Evolutionary conservation across 2,797 vertebrate species (phyloP).

Genomic region (Clamator glandarius): DNA sequence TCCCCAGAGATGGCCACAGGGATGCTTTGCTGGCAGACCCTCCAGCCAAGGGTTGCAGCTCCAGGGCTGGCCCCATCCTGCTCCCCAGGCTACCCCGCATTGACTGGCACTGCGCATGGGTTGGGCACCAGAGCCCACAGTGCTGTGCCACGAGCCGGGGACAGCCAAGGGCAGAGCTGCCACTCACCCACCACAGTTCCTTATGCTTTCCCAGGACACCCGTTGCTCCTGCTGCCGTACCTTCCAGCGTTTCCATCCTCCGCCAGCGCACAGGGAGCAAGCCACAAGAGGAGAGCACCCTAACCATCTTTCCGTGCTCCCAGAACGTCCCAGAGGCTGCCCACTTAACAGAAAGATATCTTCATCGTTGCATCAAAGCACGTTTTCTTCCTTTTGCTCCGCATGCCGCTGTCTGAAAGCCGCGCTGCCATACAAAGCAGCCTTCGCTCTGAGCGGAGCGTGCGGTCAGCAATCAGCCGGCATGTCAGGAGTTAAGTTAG

Average conservation of each 20-base stretch:
- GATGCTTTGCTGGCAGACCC: background rate
- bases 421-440: background rate
- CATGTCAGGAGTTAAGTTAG: constrained; percentile 63
- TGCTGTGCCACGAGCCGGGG: fast-evolving
- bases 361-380: background rate
- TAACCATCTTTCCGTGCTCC: background rate
- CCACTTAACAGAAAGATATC: background rate
- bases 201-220: background rate
- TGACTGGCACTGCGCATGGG: background rate
- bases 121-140: background rate
- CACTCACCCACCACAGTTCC: background rate
- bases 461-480: constrained; percentile 22
- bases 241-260: background rate
- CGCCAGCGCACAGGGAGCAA: background rate
- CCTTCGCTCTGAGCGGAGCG: background rate
- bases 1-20: fast-evolving
- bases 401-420: fast-evolving
- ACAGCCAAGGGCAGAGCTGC: background rate
- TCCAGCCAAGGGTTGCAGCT: background rate
- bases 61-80: background rate
- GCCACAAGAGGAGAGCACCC: background rate
- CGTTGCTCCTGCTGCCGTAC: background rate
- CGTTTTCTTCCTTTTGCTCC: background rate
- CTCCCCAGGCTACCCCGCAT: fast-evolving
- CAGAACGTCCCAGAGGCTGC: background rate